Evolutionary conservation across 2,888 invertebrate species (phyloP).

Genomic region (Eupithecia subumbrata): DNA sequence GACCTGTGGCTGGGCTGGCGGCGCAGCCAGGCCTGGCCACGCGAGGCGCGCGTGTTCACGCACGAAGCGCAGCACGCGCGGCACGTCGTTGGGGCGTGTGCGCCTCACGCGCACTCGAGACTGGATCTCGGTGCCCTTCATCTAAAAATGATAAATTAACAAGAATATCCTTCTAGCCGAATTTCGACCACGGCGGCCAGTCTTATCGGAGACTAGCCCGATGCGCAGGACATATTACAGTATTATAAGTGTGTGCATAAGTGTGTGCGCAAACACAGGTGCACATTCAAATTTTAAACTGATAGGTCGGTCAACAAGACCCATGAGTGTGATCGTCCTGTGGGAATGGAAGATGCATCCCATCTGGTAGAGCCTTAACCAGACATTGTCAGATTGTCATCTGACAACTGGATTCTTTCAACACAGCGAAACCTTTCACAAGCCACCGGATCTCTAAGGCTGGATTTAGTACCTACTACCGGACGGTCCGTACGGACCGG

Average conservation of each 20-base stretch:
- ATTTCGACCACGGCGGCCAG: too few species aligned
- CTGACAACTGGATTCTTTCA: background rate
- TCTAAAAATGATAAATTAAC: slow-evolving; percentile 44
- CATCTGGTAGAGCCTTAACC: background rate
- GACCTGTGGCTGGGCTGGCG: slow-evolving; percentile 54
- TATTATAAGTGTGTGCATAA: too few species aligned
- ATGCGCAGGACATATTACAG: too few species aligned
- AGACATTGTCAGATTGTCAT: background rate
- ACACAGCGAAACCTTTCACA: background rate
- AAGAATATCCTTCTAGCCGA: background rate
- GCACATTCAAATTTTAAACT: background rate
- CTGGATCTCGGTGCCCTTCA: slow-evolving; percentile 66
- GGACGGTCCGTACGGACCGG: too few species aligned
- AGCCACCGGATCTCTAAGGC: background rate
- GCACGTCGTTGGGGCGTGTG: slow-evolving; percentile 68
- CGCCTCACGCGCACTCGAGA: slow-evolving; percentile 69
- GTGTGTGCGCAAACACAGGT: too few species aligned
- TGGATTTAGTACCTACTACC: background rate
- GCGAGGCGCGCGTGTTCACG: slow-evolving; percentile 62
- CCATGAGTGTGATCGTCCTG: background rate
- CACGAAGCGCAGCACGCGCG: slow-evolving; percentile 72
- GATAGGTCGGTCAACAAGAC: background rate
- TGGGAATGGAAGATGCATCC: background rate
- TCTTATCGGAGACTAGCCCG: too few species aligned
- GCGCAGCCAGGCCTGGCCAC: slow-evolving; percentile 64